Percentiles rank a stretch among this genome's conserved stretches.
Evolutionary conservation across 1,140 invertebrate genomes (phyloP).

Genomic region (Drosophila sp.): DNA sequence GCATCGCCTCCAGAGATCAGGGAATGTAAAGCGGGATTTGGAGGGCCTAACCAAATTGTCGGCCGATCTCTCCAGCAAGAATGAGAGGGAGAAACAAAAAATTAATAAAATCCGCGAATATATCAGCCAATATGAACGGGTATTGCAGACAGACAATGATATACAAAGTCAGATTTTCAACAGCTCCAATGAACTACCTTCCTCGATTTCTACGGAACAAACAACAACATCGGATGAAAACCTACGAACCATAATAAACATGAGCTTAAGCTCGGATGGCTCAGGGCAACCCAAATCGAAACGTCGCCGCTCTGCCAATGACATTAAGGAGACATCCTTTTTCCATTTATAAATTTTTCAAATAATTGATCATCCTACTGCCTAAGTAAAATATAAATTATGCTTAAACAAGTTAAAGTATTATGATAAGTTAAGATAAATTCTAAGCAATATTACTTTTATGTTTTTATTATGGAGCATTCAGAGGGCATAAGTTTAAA

Average conservation of each 20-base stretch:
- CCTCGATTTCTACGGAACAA: background rate
- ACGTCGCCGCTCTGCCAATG: background rate
- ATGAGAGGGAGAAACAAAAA: slow-evolving; percentile 4
- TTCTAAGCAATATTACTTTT: background rate
- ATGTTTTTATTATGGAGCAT: too few relatives aligned
- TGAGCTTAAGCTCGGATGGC: background rate
- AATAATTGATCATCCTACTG: too few relatives aligned
- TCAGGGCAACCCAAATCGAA: background rate
- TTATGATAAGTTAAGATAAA: too few relatives aligned
- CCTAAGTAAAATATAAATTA: too few relatives aligned
- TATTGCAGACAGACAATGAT: background rate
- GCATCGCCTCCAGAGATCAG: background rate
- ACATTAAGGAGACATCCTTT: background rate
- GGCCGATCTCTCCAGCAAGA: background rate
- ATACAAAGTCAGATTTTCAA: background rate
- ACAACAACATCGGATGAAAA: background rate
- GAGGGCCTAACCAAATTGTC: slow-evolving; percentile 1
- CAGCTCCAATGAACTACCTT: background rate
- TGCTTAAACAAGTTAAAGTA: too few relatives aligned
- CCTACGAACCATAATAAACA: background rate
- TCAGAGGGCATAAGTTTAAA: background rate
- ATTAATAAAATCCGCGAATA: background rate
- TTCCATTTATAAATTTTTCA: background rate
- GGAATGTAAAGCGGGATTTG: background rate
- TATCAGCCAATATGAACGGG: background rate